These are phyloP conservation scores for Lepus townsendii DNA, from an alignment of 2,797 vertebrate genomes.

Conservation along the genomic window DNA sequence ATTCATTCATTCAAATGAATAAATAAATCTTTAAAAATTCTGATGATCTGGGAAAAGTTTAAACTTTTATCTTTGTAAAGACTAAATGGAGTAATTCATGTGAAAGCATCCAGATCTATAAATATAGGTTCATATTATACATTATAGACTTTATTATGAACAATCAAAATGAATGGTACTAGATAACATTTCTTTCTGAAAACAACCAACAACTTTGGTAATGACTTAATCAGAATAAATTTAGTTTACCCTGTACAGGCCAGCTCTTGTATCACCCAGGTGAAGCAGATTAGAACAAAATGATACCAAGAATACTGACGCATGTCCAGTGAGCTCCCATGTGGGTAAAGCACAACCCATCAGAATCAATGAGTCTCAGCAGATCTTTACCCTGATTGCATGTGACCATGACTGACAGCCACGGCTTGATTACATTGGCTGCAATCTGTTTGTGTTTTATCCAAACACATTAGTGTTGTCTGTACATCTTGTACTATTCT, in stretches of 20 bases:
- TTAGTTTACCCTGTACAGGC: background rate
- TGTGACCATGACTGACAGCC: background rate
- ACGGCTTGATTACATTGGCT: constrained; percentile 24
- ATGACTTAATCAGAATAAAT: constrained; percentile 15
- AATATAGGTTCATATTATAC: background rate
- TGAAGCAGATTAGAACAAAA: constrained; percentile 48
- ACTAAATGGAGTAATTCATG: background rate
- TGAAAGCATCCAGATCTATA: background rate
- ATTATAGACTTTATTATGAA: background rate
- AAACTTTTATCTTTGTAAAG: constrained; percentile 28
- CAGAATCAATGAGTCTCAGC: constrained; percentile 61
- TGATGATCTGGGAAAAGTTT: background rate
- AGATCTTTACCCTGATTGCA: constrained; percentile 75
- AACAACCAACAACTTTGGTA: background rate
- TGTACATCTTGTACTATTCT: constrained; percentile 52
- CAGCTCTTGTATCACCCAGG: background rate
- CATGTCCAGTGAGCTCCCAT: background rate
- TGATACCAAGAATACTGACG: background rate
- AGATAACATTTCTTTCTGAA: constrained; percentile 26
- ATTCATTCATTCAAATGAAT: too few relatives aligned
- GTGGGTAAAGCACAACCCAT: constrained; percentile 40
- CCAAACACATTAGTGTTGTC: background rate
- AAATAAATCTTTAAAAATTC: too few relatives aligned
- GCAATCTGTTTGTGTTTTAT: constrained; percentile 2
- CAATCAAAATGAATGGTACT: background rate